Percentiles rank a stretch among this genome's conserved stretches.
These are phyloP conservation scores for Drosophila lacicola DNA, from an alignment of 2,888 invertebrate species.

Conservation along the genomic window DNA sequence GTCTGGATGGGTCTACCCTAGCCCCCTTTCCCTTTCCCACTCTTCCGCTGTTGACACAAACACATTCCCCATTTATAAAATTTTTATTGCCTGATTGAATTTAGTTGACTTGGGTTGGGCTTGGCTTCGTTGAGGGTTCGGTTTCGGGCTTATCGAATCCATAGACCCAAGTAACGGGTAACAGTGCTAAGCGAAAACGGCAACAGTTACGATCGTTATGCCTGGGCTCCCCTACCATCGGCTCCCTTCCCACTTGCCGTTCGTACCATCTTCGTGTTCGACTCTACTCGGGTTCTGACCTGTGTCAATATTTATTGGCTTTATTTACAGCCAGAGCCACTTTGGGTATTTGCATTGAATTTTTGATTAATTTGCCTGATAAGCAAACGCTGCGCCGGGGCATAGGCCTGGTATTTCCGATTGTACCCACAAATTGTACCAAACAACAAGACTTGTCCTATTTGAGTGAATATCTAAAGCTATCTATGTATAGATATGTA, in stretches of 20 bases:
- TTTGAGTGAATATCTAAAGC: too few relatives aligned
- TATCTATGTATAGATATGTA: too few relatives aligned
- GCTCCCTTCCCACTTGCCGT: background rate
- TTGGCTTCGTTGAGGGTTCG: conserved; percentile 69
- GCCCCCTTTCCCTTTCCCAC: conserved; percentile 7
- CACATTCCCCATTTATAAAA: conserved; percentile 46
- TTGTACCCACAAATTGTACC: conserved; percentile 3
- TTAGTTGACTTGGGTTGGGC: conserved; percentile 59
- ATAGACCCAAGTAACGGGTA: conserved; percentile 37
- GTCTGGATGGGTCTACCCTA: conserved; percentile 45
- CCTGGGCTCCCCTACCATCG: background rate
- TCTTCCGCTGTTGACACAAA: conserved; percentile 43
- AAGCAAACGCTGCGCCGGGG: conserved; percentile 32
- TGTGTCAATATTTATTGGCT: conserved; percentile 78
- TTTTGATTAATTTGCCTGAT: conserved; percentile 72
- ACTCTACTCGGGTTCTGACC: conserved; percentile 57
- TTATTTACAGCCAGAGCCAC: conserved; percentile 66
- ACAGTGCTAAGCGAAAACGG: conserved; percentile 48
- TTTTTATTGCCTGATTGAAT: conserved; percentile 79
- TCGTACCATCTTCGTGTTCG: conserved; percentile 26
- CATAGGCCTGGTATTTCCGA: conserved; percentile 23
- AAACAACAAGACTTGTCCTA: background rate
- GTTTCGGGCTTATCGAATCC: conserved; percentile 70
- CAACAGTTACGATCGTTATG: conserved; percentile 67
- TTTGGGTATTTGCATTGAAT: conserved; percentile 71